phyloP scores from a whole-genome alignment of 2,113 vertebrate species.

The Cyphomyrus plagiostoma region DNA sequence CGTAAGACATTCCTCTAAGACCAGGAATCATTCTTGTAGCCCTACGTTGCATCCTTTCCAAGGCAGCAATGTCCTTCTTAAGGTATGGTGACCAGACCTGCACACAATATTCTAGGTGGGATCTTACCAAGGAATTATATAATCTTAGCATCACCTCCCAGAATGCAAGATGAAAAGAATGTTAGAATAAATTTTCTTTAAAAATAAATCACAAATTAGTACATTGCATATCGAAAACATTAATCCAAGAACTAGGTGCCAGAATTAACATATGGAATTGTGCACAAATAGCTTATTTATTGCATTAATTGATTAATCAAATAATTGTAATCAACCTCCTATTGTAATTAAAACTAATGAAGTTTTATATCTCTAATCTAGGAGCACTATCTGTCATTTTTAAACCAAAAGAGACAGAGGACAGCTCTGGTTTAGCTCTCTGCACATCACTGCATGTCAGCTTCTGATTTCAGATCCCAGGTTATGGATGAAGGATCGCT shows the following conservation, averaged over 20 bases:
- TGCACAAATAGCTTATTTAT: slow-evolving; percentile 29
- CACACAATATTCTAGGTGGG: too few relatives aligned
- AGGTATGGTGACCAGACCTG: too few relatives aligned
- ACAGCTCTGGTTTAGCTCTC: background rate
- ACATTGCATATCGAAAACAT: background rate
- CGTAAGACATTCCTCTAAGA: too few relatives aligned
- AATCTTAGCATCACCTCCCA: too few relatives aligned
- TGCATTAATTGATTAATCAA: slow-evolving; percentile 24
- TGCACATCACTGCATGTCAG: background rate
- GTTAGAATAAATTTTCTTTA: background rate
- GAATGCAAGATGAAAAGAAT: background rate
- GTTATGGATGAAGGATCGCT: background rate
- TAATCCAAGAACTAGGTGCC: background rate
- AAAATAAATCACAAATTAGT: background rate
- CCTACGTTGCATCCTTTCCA: too few relatives aligned
- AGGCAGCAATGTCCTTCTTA: too few relatives aligned
- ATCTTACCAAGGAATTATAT: too few relatives aligned
- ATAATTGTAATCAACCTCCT: slow-evolving; percentile 47
- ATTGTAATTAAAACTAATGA: slow-evolving; percentile 45
- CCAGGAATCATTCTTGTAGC: too few relatives aligned
- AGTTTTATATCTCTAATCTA: slow-evolving; percentile 62
- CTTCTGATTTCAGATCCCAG: background rate
- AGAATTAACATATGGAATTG: slow-evolving; percentile 27
- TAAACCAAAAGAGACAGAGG: background rate
- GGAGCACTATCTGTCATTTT: slow-evolving; percentile 54